Base-by-base conservation (phyloP, 2,888 invertebrate genomes). In the Apodemia zela region DNA sequence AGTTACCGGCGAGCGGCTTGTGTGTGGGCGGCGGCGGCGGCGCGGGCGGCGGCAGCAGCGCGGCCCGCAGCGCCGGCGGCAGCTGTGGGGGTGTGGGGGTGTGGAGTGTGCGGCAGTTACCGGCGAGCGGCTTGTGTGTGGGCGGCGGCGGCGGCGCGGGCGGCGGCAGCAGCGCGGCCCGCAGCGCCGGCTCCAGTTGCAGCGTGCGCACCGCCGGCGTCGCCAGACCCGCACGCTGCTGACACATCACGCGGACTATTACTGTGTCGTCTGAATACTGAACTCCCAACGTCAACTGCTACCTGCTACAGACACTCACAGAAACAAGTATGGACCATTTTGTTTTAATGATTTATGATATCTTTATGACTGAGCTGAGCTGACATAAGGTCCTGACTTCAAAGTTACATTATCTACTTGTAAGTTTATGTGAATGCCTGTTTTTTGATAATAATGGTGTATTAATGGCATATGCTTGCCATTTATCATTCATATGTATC, bases 31-130 rank as follows among this genome's bases (percentile, higher is more conserved):
- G 35, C 66, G 71, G 69, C 18, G 68, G 71, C 63, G 82, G 78
- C 66, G 82, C 84, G 71, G 82, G 81, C 73, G 79, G 83, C 67
- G 81, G 81, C 76, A 84, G 82, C 80, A 78, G 85, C 73, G 94
- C 93, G 33, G 94, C 94, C 71, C 94, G 87, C 67, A 94, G 87
- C 66, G 93, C 93, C 7, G 94, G 94, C 82, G 94, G 94, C 92
- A 94, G 93, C 71, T 89, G 15, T 54, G 42, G 4, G 11, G 13
- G 17, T 35, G 10, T 38, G 13, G 15, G 25, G 15, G 29, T 38
- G 18, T 35, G n/a, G n/a, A n/a, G 17, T 33, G 18, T n/a, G 63
- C 59, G 59, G 57, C 6, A 7, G 29, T 35, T 62, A 78, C 76
- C 74, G 25, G 67, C 71, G 70, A 72, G 75, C 61, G 72, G 72